phyloP scores from a whole-genome alignment of 2,113 vertebrate species.

The Nothoprocta perdicaria region DNA sequence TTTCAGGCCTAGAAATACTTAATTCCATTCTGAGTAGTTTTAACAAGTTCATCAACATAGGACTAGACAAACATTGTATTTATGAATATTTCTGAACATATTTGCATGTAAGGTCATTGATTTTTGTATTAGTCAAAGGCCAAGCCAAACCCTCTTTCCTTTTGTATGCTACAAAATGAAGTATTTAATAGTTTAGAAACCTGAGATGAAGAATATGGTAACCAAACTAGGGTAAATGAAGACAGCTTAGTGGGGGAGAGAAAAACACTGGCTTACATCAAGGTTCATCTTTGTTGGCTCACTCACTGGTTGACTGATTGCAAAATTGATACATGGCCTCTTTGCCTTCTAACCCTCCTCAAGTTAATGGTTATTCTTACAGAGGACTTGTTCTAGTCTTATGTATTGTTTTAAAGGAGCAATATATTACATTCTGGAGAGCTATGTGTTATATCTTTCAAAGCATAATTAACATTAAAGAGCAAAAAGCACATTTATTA shows the following conservation, averaged over 20 bases:
- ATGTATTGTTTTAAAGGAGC: neutral
- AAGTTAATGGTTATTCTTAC: neutral
- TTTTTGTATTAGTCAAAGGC: neutral
- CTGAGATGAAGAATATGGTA: neutral
- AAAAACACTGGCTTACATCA: neutral
- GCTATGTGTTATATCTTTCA: neutral
- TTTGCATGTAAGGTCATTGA: neutral
- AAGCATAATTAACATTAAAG: neutral
- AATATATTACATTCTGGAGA: no score
- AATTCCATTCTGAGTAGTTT: neutral
- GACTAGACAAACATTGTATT: neutral
- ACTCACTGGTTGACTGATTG: neutral
- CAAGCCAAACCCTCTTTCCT: neutral
- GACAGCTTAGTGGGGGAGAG: neutral
- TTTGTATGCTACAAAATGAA: neutral
- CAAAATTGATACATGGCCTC: fast-evolving
- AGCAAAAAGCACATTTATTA: neutral
- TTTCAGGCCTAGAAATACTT: neutral
- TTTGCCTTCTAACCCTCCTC: neutral
- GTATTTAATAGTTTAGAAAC: neutral
- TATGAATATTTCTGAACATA: neutral
- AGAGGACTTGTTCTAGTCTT: neutral
- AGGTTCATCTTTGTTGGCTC: neutral
- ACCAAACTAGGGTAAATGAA: fast-evolving
- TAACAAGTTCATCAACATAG: neutral